Base-by-base conservation (phyloP, 2,113 vertebrate genomes). In the Pachycephala philippinensis region DNA sequence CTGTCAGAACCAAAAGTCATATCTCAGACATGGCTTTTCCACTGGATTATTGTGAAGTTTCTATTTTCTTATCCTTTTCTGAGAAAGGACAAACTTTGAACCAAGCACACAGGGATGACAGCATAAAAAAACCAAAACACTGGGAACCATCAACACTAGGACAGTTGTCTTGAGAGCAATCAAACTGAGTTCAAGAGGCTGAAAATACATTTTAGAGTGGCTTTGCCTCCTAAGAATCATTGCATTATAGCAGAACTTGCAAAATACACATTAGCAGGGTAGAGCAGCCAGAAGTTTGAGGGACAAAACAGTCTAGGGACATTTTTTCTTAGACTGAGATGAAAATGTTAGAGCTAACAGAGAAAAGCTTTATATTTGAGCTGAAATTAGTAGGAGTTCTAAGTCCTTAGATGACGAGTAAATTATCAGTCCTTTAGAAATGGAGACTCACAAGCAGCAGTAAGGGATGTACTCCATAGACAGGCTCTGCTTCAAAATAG, bases 401-500 rank as follows among this genome's bases (percentile, higher is more conserved):
- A 57, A 56, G 21, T 76, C 54, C 53, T 85, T 33, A 54, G 13
- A 61, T 59, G 54, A 74, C 0, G 1, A 86, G 27, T 47, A 85
- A 90, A 83, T 77, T 90, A 84, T 78, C 78, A 88, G 10, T 87
- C 28, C 60, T 52, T 35, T 21, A 69, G 63, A 91, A 87, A 85
- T 3, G 33, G 21, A 78, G 28, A 80, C 33, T 56, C 59, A 70
- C 39, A 91, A 61, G 47, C 31, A 82, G 45, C 35, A 54, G 47
- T n/a, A 80, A 85, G 33, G 59, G 75, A 54, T 63, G 61, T 19
- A 40, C 27, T 80, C 28, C 63, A 69, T 35, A 87, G 63, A 80
- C 74, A 88, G 30, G 59, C 63, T 94, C 59, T 85, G 64, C 82
- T 94, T 96, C 84, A 77, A 91, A 94, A 94, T 27, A 80, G 50